Evolutionary conservation across 2,113 vertebrate species (phyloP).

Genomic region (Choloepus hoffmanni): DNA sequence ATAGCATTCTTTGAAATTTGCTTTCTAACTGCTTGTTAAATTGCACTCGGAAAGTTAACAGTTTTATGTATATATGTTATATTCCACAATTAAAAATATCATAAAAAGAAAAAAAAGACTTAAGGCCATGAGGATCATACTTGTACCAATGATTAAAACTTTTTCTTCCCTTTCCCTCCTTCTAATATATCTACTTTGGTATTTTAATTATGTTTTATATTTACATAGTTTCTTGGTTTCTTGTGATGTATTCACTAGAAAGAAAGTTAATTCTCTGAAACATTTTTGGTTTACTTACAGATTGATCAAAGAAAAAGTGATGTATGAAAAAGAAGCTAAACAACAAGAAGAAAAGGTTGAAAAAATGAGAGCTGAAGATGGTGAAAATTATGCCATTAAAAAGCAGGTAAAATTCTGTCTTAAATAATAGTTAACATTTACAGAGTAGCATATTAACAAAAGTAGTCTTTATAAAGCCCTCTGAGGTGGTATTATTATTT

Average conservation of each 20-base stretch:
- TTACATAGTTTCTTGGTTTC: slow-evolving; percentile 58
- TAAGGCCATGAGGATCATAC: not conserved
- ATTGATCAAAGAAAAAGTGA: slow-evolving; percentile 94
- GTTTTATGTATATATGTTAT: too few species aligned
- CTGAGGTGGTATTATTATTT: not conserved
- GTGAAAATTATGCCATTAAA: slow-evolving; percentile 94
- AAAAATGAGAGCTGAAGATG: slow-evolving; percentile 92
- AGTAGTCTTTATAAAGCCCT: not conserved
- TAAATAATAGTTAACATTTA: slow-evolving; percentile 30
- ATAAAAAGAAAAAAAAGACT: not conserved
- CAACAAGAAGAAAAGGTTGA: slow-evolving; percentile 96
- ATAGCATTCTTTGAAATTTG: too few species aligned
- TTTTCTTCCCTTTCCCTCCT: not conserved
- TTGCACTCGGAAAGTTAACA: too few species aligned
- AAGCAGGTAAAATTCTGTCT: slow-evolving; percentile 90
- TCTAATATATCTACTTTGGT: not conserved
- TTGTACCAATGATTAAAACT: not conserved
- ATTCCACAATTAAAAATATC: too few species aligned
- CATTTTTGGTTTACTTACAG: slow-evolving; percentile 86
- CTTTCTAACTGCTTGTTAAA: too few species aligned
- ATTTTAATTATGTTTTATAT: slow-evolving; percentile 57
- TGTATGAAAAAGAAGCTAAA: slow-evolving; percentile 95
- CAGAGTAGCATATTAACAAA: not conserved
- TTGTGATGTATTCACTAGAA: slow-evolving; percentile 43
- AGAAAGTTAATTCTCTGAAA: slow-evolving; percentile 64